Evolutionary conservation across 2,888 invertebrate genomes (phyloP), one percentile per base, ranked within the genome.

Genomic region (Trachelus stipa): DNA sequence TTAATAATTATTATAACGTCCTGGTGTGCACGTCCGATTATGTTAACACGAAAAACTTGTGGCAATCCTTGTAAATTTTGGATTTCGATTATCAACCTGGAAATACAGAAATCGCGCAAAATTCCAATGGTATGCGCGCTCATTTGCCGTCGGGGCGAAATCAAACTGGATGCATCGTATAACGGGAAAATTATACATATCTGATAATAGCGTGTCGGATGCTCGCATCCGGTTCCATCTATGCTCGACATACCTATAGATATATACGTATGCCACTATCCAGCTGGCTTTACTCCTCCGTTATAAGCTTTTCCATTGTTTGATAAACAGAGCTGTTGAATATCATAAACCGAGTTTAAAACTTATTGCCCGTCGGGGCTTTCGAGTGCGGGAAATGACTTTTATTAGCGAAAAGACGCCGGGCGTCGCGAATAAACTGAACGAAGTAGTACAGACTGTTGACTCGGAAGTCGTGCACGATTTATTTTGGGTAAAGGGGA

Each of bases 261-360:
- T 56, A 56, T 56, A 56, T 56, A 23, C 23, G 56, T 23, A 23
- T 56, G 23, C 23, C 56, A 9, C 15, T 56, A 56, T 2, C 23
- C 12, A 71, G 71, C 71, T 71, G 31, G 71, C 34, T 71, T 71
- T 34, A 31, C 71, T 71, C 12, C 34, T 23, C 4, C 33, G 12
- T 31, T 71, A 33, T 71, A 33, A 11, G 33, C 31, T 71, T 71
- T 71, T 71, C 23, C 34, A 34, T 15, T 71, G 71, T 71, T 71
- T 71, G 34, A 71, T 71, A 71, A 71, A 71, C 34, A 71, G 71
- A 31, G 31, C 33, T 33, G 33, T 71, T 71, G 71, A 71, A 71
- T 71, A 71, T 71, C 34, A 71, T 34, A 71, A 71, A 30, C 71
- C 34, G 15, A 71, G 33, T 33, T 56, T 56, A 31, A 71, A 71